phyloP scores from a whole-genome alignment of 2,888 invertebrate genomes.

The Tipula confusa region DNA sequence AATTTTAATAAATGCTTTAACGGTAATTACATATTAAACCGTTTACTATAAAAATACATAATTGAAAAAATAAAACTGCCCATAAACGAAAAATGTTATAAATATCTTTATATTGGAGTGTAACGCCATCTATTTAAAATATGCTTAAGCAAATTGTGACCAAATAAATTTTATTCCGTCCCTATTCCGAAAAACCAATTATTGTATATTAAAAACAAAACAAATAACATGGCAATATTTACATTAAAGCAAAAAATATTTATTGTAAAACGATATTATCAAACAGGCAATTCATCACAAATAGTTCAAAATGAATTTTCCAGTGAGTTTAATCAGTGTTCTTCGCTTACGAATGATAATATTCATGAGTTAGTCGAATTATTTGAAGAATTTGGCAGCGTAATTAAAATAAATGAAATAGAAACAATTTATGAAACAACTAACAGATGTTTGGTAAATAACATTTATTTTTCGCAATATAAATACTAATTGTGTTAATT shows the following conservation, averaged over 20 bases:
- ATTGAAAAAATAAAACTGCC: no score
- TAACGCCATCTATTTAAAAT: neutral
- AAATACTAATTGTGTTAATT: neutral
- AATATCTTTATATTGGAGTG: no score
- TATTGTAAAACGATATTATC: slow-evolving; percentile 29
- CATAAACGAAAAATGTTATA: no score
- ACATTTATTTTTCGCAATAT: neutral
- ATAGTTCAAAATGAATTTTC: slow-evolving; percentile 25
- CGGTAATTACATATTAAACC: no score
- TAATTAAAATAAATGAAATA: neutral
- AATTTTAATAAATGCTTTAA: no score
- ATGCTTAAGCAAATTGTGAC: no score
- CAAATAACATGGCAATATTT: slow-evolving; percentile 9
- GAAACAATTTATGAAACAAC: neutral
- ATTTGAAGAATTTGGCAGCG: slow-evolving; percentile 27
- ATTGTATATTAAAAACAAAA: neutral
- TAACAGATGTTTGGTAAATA: neutral
- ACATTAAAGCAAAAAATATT: slow-evolving; percentile 27
- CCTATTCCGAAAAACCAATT: neutral
- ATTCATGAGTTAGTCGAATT: neutral
- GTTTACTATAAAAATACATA: no score
- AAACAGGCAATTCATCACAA: neutral
- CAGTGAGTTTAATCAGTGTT: neutral
- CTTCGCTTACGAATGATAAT: neutral
- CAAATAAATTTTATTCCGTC: neutral